Evolutionary conservation across 2,888 invertebrate species (phyloP), one percentile per base, ranked within the genome.

Genomic region (Quadroppia sp.): DNA sequence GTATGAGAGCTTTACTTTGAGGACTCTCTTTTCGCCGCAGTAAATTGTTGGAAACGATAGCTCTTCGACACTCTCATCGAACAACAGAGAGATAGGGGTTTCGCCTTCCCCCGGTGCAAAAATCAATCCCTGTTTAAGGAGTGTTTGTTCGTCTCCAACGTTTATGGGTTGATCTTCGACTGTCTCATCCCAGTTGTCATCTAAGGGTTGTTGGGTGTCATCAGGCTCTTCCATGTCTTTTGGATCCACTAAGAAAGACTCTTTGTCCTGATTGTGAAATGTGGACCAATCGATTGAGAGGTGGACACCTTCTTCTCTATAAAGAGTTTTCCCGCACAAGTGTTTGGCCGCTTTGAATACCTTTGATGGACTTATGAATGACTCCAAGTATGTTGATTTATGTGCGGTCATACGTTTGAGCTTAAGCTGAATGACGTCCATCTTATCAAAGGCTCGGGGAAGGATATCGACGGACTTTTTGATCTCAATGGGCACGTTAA

Each of bases 161-260:
- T 69, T 45, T 23, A 71, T 56, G 7, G 61, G 71, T 28, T 69
- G 30, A 28, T 75, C 64, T 69, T 75, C 76, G 78, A 78, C 1
- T 79, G 79, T 75, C 80, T 80, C 40, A 79, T 75, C 72, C 80
- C 80, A 36, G 80, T 73, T 71, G 81, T 79, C 17, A 79, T 36
- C 36, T 4, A 36, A 7, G 36, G 4, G 6, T 36, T 11, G 6
- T 7, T 7, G 4, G 6, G 36, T 36, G 4, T 36, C 36, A 4
- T 76, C 75, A 82, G 78, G 17, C 79, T 28, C 17, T 77, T 69
- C 56, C 69, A 17, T n/a, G 2, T 11, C 25, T 2, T 30, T 56
- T 20, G 3, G 36, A 36, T 36, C 36, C 36, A 11, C 36, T 11
- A 11, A 36, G 36, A n/a, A n/a, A n/a, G n/a, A n/a, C n/a, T 36